These are phyloP conservation scores for Drosophila macrothrix DNA, from an alignment of 2,888 invertebrate genomes.

Conservation along the genomic window DNA sequence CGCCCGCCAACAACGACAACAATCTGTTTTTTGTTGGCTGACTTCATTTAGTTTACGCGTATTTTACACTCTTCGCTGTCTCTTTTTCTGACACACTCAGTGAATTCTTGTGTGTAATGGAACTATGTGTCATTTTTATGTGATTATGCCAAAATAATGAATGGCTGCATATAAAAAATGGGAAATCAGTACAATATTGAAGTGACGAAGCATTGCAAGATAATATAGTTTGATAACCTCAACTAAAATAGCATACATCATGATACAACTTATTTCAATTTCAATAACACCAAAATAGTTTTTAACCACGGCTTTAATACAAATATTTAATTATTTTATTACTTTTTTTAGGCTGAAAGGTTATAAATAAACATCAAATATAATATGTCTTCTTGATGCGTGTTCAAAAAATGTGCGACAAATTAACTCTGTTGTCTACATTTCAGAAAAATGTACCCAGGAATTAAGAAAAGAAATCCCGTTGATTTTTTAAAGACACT, in stretches of 20 bases:
- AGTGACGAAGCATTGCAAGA: background rate
- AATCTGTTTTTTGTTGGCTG: constrained; percentile 40
- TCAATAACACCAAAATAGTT: background rate
- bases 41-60: constrained; percentile 50
- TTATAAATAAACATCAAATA: no score
- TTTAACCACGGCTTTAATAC: no score
- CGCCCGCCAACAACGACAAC: constrained; percentile 20
- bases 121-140: constrained; percentile 10
- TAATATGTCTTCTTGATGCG: no score
- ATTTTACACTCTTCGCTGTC: constrained; percentile 9
- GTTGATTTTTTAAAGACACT: no score
- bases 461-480: no score
- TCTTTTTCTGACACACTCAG: background rate
- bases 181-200: background rate
- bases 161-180: background rate
- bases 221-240: background rate
- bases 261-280: background rate
- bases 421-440: no score
- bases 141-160: constrained; percentile 23
- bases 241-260: background rate
- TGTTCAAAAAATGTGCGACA: no score
- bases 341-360: no score
- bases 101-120: constrained; percentile 2
- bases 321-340: no score
- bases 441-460: no score